Evolutionary conservation across 2,797 vertebrate species (phyloP), one percentile per base, ranked within the genome.

Genomic region (Crocodylus rhombifer): DNA sequence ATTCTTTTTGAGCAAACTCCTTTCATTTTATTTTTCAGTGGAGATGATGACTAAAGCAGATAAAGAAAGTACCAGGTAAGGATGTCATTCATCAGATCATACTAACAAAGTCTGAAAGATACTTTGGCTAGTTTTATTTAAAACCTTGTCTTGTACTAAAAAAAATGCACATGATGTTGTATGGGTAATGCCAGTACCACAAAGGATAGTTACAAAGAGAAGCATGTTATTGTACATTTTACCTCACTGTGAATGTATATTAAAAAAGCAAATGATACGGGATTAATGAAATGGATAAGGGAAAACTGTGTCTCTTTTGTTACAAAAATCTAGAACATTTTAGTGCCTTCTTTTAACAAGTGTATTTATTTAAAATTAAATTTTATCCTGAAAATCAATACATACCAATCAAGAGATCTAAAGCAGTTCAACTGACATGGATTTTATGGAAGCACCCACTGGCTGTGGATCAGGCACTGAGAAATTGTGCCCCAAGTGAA

Each of bases 271-370:
- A 42, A 42, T 8, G 42, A 42, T 42, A 42, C 8, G 42, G 7
- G 42, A 42, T 42, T 42, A 42, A 42, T 42, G 42, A 42, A 42
- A 42, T 42, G 42, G 14, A 87, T 57, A 55, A 73, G 1, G 0
- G 17, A 25, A 64, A 7, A 51, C 1, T 8, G 5, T 56, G 16
- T 11, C 64, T 80, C 90, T 95, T 96, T 42, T 42, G 42, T 42
- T 42, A 9, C 42, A 42, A 42, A 42, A 42, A 42, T 42, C 57
- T 15, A 25, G 17, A 82, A 51, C 84, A 73, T 42, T 11, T 87
- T 83, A 77, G 14, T 77, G 14, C 56, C 78, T 89, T 56, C 77
- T 36, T 93, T 92, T 91, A 91, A 93, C 85, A 95, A 92, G 62
- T 42, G 42, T 42, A 42, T 42, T 42, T 8, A 82, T 33, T 51